A percentile compares a stretch with the other conserved stretches of the same genome.
Evolutionary conservation across 2,113 vertebrate species (phyloP).

Genomic region (Eulemur macaco): DNA sequence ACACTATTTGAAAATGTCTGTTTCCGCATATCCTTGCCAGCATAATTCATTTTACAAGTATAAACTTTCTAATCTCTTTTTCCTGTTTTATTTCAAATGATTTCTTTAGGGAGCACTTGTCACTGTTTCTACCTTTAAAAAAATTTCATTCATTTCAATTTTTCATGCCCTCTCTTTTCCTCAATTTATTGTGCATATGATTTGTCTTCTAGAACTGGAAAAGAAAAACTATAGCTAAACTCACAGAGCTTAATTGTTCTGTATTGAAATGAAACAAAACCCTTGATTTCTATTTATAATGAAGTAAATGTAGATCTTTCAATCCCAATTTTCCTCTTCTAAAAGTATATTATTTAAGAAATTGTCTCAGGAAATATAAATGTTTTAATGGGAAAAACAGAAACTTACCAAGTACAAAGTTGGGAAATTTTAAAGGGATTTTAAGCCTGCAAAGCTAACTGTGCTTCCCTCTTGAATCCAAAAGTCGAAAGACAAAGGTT

Average conservation of each 20-base stretch:
- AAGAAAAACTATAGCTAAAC: slow-evolving; percentile 10
- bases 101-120: slow-evolving; percentile 42
- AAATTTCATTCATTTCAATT: slow-evolving; percentile 13
- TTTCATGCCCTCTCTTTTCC: slow-evolving; percentile 57
- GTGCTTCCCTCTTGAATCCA: slow-evolving; percentile 75
- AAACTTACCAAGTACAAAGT: slow-evolving; percentile 58
- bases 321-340: slow-evolving; percentile 47
- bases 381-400: slow-evolving; percentile 58
- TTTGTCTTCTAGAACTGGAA: slow-evolving; percentile 41
- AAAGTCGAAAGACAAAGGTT: slow-evolving; percentile 78
- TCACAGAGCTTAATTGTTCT: slow-evolving; percentile 33
- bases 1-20: slow-evolving; percentile 35
- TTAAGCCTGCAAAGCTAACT: slow-evolving; percentile 74
- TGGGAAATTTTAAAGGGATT: slow-evolving; percentile 66
- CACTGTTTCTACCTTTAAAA: slow-evolving; percentile 8
- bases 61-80: slow-evolving; percentile 54
- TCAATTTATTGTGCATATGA: slow-evolving; percentile 30
- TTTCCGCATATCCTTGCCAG: slow-evolving; percentile 30
- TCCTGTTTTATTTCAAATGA: slow-evolving; percentile 63
- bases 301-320: slow-evolving; percentile 62
- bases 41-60: slow-evolving; percentile 56
- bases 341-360: slow-evolving; percentile 57
- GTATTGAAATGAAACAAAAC: slow-evolving; percentile 52
- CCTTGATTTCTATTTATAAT: slow-evolving; percentile 59
- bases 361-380: slow-evolving; percentile 55